Evolutionary conservation across 2,888 invertebrate genomes (phyloP).

Genomic region (Cryptocephalus moraei): DNA sequence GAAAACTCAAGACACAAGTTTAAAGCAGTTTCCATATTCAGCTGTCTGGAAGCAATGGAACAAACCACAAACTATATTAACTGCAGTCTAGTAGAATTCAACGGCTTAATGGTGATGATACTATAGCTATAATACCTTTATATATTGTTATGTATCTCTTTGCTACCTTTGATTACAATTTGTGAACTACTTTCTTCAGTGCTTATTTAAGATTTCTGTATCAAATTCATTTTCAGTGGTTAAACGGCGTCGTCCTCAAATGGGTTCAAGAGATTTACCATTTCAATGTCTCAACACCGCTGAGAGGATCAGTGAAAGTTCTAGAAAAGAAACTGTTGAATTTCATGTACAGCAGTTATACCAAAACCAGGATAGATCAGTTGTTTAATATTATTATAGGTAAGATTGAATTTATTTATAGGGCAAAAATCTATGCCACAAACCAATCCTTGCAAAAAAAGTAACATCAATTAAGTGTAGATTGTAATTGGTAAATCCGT

Average conservation of each 20-base stretch:
- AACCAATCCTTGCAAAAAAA: not conserved
- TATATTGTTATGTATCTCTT: too few species aligned
- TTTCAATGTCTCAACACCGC: slow-evolving; percentile 49
- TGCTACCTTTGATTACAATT: too few species aligned
- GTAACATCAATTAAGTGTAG: too few species aligned
- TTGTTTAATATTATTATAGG: slow-evolving; percentile 91
- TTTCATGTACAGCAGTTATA: slow-evolving; percentile 81
- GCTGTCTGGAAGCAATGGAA: too few species aligned
- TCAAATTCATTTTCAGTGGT: slow-evolving; percentile 76
- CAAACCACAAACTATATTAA: too few species aligned
- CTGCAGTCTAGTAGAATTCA: too few species aligned
- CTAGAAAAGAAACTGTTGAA: slow-evolving; percentile 70
- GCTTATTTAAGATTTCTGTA: too few species aligned
- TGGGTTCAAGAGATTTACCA: slow-evolving; percentile 81
- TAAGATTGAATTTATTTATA: slow-evolving; percentile 25
- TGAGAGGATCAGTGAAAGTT: slow-evolving; percentile 48
- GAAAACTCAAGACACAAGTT: not conserved
- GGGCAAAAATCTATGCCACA: not conserved
- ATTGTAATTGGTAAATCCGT: too few species aligned
- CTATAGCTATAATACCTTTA: too few species aligned
- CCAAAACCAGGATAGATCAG: slow-evolving; percentile 79
- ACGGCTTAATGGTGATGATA: too few species aligned
- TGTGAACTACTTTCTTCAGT: too few species aligned
- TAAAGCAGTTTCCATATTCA: too few species aligned
- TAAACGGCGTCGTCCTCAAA: slow-evolving; percentile 72